Base-by-base conservation (phyloP, 2,113 vertebrate genomes). In the Marmota flaviventris region DNA sequence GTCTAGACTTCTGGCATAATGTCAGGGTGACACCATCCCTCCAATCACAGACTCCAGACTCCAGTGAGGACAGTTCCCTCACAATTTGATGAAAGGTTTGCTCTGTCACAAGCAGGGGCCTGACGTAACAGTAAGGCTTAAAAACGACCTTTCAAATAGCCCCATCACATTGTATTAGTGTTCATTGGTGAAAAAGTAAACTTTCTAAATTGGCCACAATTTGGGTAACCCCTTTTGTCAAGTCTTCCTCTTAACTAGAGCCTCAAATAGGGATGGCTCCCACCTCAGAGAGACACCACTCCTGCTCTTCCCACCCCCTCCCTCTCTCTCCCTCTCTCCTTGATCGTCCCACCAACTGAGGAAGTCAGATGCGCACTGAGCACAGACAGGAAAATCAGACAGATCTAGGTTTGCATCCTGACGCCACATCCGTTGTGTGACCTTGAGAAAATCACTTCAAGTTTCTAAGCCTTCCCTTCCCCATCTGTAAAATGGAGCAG, bases 101-200 rank as follows among this genome's bases (percentile, higher is more conserved):
- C 32, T 75, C 56, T 22, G 6, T 85, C 73, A 20, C 34, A 51
- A 34, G 7, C 53, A 45, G 25, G 65, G 45, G 24, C n/a, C 48
- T 70, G 45, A 42, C 51, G 69, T 79, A 24, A 48, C 48, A 9
- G 17, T 39, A 48, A 91, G 61, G 5, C 65, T 85, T 84, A 51
- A 84, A 75, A 58, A 51, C 63, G 70, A 96, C 29, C 77, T 95
- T 96, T 86, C 70, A 53, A 29, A 61, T 39, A n/a, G 13, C 42
- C 72, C 37, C 34, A 34, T 73, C 34, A 37, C 29, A 8, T 56
- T 32, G 89, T 37, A 42, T 56, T 85, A 29, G 73, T 85, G 18
- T 85, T 88, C 89, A 25, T 5, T 73, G 61, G 39, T 53, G 4
- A 91, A 72, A 85, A 81, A 13, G 32, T 12, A 42, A 92, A 93